Conservation (phyloP, 2,113 vertebrate species). For the Thymallus thymallus region DNA sequence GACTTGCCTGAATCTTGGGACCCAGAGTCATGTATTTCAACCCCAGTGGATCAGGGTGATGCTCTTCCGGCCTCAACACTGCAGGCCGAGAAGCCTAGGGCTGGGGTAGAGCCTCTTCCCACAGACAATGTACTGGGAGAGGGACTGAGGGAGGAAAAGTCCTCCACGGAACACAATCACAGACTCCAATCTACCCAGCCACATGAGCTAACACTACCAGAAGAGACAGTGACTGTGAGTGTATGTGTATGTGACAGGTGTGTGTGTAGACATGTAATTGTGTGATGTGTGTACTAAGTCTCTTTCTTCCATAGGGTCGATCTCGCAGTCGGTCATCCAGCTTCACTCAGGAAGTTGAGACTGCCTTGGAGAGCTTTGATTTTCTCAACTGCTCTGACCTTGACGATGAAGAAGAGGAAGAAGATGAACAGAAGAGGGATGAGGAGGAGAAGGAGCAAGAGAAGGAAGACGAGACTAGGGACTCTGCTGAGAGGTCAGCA, state of each 20-base stretch:
- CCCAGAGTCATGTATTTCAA: slow-evolving; percentile 12
- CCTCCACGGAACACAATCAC: slow-evolving; percentile 76
- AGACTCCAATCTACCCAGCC: slow-evolving; percentile 81
- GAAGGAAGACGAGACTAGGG: slow-evolving; percentile 33
- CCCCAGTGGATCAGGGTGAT: slow-evolving; percentile 9
- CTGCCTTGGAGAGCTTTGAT: slow-evolving; percentile 93
- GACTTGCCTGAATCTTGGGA: slow-evolving; percentile 8
- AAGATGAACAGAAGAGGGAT: slow-evolving; percentile 18
- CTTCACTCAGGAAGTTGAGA: slow-evolving; percentile 90
- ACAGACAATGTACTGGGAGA: no score
- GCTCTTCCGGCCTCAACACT: slow-evolving; percentile 9
- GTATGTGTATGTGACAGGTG: background rate
- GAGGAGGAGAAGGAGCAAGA: slow-evolving; percentile 11
- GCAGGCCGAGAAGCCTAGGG: slow-evolving; percentile 20
- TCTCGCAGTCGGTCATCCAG: slow-evolving; percentile 87
- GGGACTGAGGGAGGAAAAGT: no score
- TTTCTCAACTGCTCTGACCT: slow-evolving; percentile 92
- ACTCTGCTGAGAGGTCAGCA: slow-evolving; percentile 61
- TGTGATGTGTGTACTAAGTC: background rate
- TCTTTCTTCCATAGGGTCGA: slow-evolving; percentile 64
- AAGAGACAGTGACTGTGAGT: slow-evolving; percentile 70
- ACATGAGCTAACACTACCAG: slow-evolving; percentile 76
- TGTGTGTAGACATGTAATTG: background rate
- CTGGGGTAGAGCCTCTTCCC: slow-evolving; percentile 17
- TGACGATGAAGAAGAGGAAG: slow-evolving; percentile 76